These are phyloP conservation scores for Ganaspis brasiliensis DNA, from an alignment of 2,888 invertebrate species.

Conservation along the genomic window DNA sequence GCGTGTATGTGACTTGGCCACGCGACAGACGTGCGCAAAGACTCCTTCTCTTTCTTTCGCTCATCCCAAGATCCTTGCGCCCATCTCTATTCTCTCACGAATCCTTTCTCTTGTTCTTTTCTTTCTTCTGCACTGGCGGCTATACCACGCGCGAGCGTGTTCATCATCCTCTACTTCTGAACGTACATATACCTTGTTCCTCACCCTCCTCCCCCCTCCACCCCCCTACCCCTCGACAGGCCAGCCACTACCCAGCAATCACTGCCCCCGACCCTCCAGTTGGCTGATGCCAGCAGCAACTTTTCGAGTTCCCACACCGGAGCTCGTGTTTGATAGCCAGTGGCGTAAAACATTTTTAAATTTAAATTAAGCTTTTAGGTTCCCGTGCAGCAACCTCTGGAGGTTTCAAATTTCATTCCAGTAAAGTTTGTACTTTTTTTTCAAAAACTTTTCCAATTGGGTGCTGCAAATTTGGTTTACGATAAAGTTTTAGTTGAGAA, in stretches of 20 bases:
- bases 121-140: conserved; percentile 12
- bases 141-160: conserved; percentile 55
- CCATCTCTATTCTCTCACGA: conserved; percentile 53
- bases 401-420: too few relatives aligned
- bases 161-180: conserved; percentile 57
- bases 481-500: too few relatives aligned
- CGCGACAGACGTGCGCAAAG: conserved; percentile 56
- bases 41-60: conserved; percentile 40
- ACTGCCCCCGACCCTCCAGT: conserved; percentile 46
- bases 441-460: too few relatives aligned
- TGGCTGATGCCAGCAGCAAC: conserved; percentile 54
- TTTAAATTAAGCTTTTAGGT: conserved; percentile 19
- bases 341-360: conserved; percentile 46
- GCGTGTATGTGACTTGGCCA: conserved; percentile 50
- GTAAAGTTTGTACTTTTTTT: too few relatives aligned
- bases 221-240: neutral
- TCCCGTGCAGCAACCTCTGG: neutral
- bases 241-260: conserved; percentile 33
- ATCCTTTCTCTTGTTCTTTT: conserved; percentile 43
- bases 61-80: conserved; percentile 39
- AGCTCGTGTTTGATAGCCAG: conserved; percentile 47
- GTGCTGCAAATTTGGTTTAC: too few relatives aligned
- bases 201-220: neutral
- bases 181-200: conserved; percentile 27
- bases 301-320: conserved; percentile 50